Evolutionary conservation across 2,113 vertebrate genomes (phyloP), one percentile per base, ranked within the genome.

Genomic region (Osmerus eperlanus): DNA sequence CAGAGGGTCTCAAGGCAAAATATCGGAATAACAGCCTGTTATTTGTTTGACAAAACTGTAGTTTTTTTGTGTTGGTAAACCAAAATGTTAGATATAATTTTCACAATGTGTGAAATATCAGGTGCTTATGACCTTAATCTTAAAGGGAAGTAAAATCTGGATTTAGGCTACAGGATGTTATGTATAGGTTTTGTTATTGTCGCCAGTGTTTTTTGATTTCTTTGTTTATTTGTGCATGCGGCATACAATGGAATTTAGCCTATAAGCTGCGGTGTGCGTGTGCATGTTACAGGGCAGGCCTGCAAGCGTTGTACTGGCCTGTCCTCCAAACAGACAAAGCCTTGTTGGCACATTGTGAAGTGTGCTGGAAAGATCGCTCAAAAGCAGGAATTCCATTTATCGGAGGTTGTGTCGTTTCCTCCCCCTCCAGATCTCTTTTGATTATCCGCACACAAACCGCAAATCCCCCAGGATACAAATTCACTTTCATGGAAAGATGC

Each of bases 401-500:
- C 75, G 71, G 77, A 80, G 72, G 78, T 86, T 83, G 82, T 65
- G 81, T 78, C 21, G 58, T 79, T 71, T 68, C 9, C 52, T 13
- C 76, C 67, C 66, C 76, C 60, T 80, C 25, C 51, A 70, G 53
- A 80, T 91, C 85, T 68, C 86, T 86, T 87, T 84, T 87, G 84
- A 89, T 89, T 84, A 87, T 78, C 71, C 74, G 81, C 23, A 63
- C 82, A 82, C 55, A 81, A 86, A 81, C 82, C 75, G 83, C 70
- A 70, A 85, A 79, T 84, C 88, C 88, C 87, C 62, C 78, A 78
- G 89, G 88, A 87, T 84, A 85, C 67, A 78, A 85, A 80, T 85
- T 87, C 87, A 79, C 87, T 90, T 91, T 89, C 85, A 80, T 80
- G 77, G 77, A 85, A 84, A 83, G 84, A 89, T 87, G 85, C 82